Evolutionary conservation across 2,888 invertebrate genomes (phyloP).

Genomic region (Brenthis daphne): DNA sequence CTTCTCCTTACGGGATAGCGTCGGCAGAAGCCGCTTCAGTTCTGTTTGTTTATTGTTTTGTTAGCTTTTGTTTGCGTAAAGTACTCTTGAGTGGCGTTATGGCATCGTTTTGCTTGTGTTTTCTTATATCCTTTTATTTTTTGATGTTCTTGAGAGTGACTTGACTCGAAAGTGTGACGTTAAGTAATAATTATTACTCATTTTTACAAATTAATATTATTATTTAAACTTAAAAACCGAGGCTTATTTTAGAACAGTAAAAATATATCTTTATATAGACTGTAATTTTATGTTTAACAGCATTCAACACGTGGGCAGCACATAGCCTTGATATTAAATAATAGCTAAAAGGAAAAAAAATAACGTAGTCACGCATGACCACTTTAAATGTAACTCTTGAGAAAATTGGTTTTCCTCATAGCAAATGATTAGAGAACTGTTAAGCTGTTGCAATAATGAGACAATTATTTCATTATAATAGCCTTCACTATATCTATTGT

Average conservation of each 20-base stretch:
- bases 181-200: no score
- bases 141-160: no score
- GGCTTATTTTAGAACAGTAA: background rate
- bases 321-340: background rate
- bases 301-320: background rate
- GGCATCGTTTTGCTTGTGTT: no score
- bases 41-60: constrained; percentile 49
- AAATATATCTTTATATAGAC: background rate
- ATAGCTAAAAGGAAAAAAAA: background rate
- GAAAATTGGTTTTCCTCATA: background rate
- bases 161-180: no score
- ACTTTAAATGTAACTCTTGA: background rate
- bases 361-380: background rate
- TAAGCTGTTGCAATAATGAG: background rate
- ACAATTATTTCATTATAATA: background rate
- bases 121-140: no score
- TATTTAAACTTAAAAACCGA: background rate
- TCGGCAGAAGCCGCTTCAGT: constrained; percentile 73
- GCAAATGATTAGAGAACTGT: background rate
- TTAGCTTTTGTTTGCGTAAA: background rate
- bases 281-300: background rate
- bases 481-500: background rate
- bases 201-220: no score
- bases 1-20: constrained; percentile 73
- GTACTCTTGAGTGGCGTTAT: constrained; percentile 8